A percentile compares a stretch with the other conserved stretches of the same genome.
These are phyloP conservation scores for Atlantisia rogersi DNA, from an alignment of 2,113 vertebrate species.

Conservation along the genomic window DNA sequence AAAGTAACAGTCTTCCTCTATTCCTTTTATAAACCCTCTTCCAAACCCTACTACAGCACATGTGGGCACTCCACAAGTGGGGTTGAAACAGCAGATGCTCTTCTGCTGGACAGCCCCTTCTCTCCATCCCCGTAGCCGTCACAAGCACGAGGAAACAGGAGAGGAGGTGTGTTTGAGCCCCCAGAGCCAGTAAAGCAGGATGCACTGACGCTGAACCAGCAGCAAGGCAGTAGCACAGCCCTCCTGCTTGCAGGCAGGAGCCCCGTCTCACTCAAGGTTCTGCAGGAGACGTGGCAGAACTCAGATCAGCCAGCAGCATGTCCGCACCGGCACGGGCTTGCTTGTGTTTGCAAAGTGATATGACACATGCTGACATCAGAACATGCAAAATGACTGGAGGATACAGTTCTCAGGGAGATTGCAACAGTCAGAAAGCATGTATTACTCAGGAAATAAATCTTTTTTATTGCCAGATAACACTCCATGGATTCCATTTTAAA, in stretches of 20 bases:
- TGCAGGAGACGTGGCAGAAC: fast-evolving
- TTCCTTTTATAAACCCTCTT: not conserved
- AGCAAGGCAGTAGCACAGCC: not conserved
- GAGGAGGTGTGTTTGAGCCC: fast-evolving
- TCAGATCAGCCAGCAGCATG: fast-evolving
- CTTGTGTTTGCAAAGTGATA: not conserved
- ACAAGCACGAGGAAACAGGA: not conserved
- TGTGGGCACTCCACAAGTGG: fast-evolving
- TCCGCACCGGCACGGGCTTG: fast-evolving
- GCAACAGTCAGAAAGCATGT: not conserved
- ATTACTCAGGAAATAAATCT: not conserved
- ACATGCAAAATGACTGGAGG: not conserved
- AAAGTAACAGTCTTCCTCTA: not conserved
- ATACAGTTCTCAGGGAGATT: not conserved
- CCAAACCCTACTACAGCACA: not conserved
- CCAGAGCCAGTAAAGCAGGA: not conserved
- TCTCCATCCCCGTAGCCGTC: not conserved
- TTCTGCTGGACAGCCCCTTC: not conserved
- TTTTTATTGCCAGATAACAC: not conserved
- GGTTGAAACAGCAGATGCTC: not conserved
- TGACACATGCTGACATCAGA: fast-evolving
- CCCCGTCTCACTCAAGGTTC: fast-evolving
- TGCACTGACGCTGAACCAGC: fast-evolving
- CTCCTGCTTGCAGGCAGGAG: not conserved
- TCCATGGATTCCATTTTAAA: not conserved